Base-by-base conservation (phyloP, 2,888 invertebrate genomes). In the Eupithecia dodoneata region DNA sequence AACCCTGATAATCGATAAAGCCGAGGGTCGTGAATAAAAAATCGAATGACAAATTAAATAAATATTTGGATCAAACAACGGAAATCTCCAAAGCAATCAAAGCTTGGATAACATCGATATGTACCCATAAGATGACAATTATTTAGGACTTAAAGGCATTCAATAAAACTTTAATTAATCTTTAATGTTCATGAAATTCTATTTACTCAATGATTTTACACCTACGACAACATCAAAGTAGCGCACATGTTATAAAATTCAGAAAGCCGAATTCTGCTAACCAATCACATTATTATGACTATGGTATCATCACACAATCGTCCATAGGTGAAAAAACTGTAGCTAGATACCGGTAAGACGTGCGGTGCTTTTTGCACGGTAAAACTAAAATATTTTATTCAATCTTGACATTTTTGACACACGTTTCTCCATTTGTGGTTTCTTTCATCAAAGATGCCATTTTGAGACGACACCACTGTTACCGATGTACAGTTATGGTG, bases 161-260 rank as follows among this genome's bases (percentile, higher is more conserved):
- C 65, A n/a, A 41, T 69, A 73, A 65, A 30, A 49, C 67, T 45
- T 72, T 63, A 30, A 74, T 49, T 71, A 44, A 73, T 76, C 55
- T 69, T 47, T 9, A 65, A 18, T 67, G 73, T 63, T 76, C 74
- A 79, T 80, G 72, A 79, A 74, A 82, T 81, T 79, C 72, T 66
- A 70, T 73, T 76, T 76, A 73, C 71, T 66, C 63, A 44, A 67
- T 69, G 44, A 67, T 80, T 81, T 76, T 72, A 80, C 79, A 82
- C 82, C 82, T 82, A 81, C 79, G 49, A 73, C 44, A 73, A 80
- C 75, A 66, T 74, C 18, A 74, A 81, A 76, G 76, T 44, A 77
- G 72, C 12, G 65, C 66, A 9, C 42, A 42, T 15, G 5, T 41
- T 65, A 15, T 6, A 6, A 13, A 41, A 12, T 9, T 18, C n/a